phyloP scores from a whole-genome alignment of 2,797 vertebrate genomes.

The Prunella strophiata region DNA sequence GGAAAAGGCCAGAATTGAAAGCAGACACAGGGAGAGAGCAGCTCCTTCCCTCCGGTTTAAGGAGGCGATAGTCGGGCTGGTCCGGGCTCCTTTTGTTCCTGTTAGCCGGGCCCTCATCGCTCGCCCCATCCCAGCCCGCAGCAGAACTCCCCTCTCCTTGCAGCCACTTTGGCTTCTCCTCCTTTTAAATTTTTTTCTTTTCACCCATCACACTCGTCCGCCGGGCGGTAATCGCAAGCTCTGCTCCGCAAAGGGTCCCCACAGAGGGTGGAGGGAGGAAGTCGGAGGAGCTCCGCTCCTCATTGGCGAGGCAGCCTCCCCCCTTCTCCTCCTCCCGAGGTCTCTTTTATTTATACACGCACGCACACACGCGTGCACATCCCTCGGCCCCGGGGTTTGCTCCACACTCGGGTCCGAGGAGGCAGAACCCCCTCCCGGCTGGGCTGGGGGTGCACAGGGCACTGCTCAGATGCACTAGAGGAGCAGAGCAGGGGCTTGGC shows the following conservation, averaged over 20 bases:
- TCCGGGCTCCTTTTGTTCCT: slow-evolving; percentile 32
- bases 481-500: background rate
- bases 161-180: background rate
- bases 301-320: slow-evolving; percentile 34
- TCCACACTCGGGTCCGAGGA: background rate
- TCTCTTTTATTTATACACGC: slow-evolving; percentile 60
- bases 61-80: slow-evolving; percentile 12
- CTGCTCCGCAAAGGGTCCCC: background rate
- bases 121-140: background rate
- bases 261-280: slow-evolving; percentile 62
- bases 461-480: background rate
- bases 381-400: background rate
- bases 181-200: background rate
- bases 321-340: slow-evolving; percentile 52
- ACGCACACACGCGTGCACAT: slow-evolving; percentile 43
- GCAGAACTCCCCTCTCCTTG: background rate
- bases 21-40: slow-evolving; percentile 64
- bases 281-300: slow-evolving; percentile 21
- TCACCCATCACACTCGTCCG: background rate
- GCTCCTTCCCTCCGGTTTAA: slow-evolving; percentile 65
- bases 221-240: background rate
- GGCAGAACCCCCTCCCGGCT: background rate
- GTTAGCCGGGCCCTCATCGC: background rate
- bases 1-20: slow-evolving; percentile 78
- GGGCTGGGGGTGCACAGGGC: background rate